phyloP scores from a whole-genome alignment of 2,888 invertebrate genomes.

The Elegia similella region DNA sequence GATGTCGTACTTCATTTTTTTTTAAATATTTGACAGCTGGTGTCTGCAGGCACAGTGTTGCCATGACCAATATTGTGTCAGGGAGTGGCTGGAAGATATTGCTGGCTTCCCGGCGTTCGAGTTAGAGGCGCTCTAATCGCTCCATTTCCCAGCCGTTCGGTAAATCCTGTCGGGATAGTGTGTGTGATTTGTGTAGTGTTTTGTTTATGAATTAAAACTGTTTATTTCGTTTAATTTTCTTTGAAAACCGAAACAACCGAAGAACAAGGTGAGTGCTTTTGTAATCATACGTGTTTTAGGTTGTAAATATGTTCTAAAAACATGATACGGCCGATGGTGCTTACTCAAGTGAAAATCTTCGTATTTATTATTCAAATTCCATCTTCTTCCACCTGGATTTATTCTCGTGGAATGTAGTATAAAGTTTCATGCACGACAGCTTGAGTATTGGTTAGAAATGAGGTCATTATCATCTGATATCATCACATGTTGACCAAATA shows the following conservation, averaged over 20 bases:
- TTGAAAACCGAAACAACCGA: conserved; percentile 31
- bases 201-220: conserved; percentile 55
- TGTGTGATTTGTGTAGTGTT: conserved; percentile 53
- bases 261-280: conserved; percentile 45
- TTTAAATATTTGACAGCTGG: conserved; percentile 1
- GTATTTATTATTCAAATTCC: neutral
- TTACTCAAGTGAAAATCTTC: conserved; percentile 22
- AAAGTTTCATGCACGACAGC: neutral
- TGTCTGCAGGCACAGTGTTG: conserved; percentile 17
- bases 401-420: neutral
- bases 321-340: conserved; percentile 4
- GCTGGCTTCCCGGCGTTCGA: conserved; percentile 10
- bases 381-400: neutral
- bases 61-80: conserved; percentile 22
- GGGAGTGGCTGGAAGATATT: conserved; percentile 26
- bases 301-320: neutral
- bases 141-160: conserved; percentile 9
- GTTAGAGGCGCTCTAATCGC: conserved; percentile 21
- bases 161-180: conserved; percentile 15
- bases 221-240: conserved; percentile 31
- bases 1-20: conserved; percentile 13
- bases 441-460: conserved; percentile 8
- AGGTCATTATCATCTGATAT: conserved; percentile 18
- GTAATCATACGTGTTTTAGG: conserved; percentile 14
- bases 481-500: conserved; percentile 10